These are phyloP conservation scores for Sciurus vulgaris DNA, from an alignment of 2,797 vertebrate genomes.

Conservation along the genomic window DNA sequence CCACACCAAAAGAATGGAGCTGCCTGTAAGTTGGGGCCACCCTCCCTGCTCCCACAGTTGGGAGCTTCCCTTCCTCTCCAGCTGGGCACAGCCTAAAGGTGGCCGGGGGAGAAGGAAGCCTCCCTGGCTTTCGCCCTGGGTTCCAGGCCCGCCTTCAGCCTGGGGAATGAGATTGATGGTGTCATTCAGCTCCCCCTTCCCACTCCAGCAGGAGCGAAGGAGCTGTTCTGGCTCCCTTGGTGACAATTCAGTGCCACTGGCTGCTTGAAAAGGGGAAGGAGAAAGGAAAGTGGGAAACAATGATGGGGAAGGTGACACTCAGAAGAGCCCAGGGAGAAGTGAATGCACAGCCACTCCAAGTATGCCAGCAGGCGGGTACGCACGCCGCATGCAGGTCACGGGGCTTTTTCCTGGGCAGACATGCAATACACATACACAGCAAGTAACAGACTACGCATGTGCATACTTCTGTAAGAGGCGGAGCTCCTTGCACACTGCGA, in stretches of 20 bases:
- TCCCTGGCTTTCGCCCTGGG: constrained; percentile 10
- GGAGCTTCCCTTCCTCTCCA: neutral
- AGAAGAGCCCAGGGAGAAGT: neutral
- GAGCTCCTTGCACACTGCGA: neutral
- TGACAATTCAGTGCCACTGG: constrained; percentile 16
- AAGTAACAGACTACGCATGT: neutral
- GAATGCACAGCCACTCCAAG: neutral
- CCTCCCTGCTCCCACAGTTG: neutral
- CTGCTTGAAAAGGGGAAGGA: constrained; percentile 49
- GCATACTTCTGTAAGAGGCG: rapidly evolving
- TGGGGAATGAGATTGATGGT: constrained; percentile 42
- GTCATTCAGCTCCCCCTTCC: neutral
- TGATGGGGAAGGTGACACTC: constrained; percentile 48
- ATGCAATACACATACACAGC: neutral
- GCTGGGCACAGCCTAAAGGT: neutral
- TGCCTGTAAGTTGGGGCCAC: neutral
- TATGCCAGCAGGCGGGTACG: rapidly evolving
- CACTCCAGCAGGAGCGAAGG: constrained; percentile 32
- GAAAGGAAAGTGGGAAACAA: neutral
- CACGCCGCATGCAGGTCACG: rapidly evolving
- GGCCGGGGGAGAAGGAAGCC: neutral
- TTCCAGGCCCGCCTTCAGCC: neutral
- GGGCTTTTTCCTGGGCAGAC: neutral
- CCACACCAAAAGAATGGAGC: neutral
- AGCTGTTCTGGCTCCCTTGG: constrained; percentile 50